Base-by-base conservation (phyloP, 2,888 invertebrate species). In the Liodrosophila aerea region DNA sequence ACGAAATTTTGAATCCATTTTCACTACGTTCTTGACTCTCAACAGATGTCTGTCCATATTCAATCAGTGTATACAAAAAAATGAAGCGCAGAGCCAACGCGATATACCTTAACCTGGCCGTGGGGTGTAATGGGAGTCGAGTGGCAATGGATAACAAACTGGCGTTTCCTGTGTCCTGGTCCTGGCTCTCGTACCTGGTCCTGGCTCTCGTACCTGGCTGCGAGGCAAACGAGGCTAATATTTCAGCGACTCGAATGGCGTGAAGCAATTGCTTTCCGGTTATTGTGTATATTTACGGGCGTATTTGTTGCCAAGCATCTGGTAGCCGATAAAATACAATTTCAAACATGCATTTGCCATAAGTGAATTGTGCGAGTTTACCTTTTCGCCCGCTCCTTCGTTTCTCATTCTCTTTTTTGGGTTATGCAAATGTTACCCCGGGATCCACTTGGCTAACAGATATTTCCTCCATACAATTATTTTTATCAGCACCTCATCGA, bases 211-310 rank as follows among this genome's bases (percentile, higher is more conserved):
- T 43, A 43, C 11, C 46, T 51, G 47, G 56, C 69, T 56, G 13
- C 15, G 29, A 43, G 68, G 54, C 58, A 59, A 70, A 71, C 67
- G 58, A 70, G 58, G 67, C 67, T 70, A 68, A 68, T 68, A 68
- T 83, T 81, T 78, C 81, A 84, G 71, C 60, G 65, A 56, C 63
- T 76, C 76, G 67, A 80, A 76, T 64, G 73, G 70, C 74, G 70
- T 66, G 74, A 81, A 73, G 84, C 81, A 80, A 78, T 78, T 84
- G 84, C 84, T 71, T 80, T 78, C 73, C 84, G 76, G 65, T 65
- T 68, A 65, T 68, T 73, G 73, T 68, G 67, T 75, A 62, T 73
- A 67, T 76, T 83, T 83, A 64, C 73, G 63, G 77, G 57, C 41
- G 47, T 65, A 73, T 80, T 80, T 80, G 81, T 65, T 76, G 64